Base-by-base conservation (phyloP, 2,888 invertebrate species). In the Latheticus oryzae region DNA sequence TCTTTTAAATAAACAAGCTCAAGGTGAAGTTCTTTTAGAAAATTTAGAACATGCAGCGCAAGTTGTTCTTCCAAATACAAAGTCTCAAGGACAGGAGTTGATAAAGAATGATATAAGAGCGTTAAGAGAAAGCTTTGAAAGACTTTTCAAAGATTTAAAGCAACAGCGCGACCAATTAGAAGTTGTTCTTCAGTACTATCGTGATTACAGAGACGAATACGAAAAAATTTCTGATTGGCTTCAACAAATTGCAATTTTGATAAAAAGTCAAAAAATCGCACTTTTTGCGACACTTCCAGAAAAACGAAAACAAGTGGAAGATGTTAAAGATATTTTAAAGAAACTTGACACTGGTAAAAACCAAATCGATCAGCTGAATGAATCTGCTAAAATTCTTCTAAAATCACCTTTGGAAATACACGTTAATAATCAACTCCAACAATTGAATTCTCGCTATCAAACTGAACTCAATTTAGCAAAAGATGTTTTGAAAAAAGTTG, bases 121-220 rank as follows among this genome's bases (percentile, higher is more conserved):
- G 0, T 78, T 94, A 8, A 87, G 89, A 62, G 92, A 94, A 77
- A 91, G 89, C 67, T 95, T 95, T 68, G 89, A 92, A 69, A 84
- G 86, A 61, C 80, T 95, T 3, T 95, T 95, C 76, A 89, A 88
- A 78, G 94, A 95, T 73, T 88, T 95, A 21, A 87, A 88, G 71
- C 85, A 90, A 68, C 93, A 94, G 74, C 93, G 94, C 73, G 88
- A 87, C 65, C 89, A 91, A 73, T 76, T 95, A 11, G 93, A 93
- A 79, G 85, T 86, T 1, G 92, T 90, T 1, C 85, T 94, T 56
- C 83, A 84, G 45, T 91, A 93, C 71, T 93, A 94, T 91, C 85
- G 93, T 50, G 91, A 93, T 59, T 95, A 92, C 79, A 95, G 95
- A 77, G 95, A 95, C 72, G 95, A 95, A 77, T 94, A 92, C 72